Base-by-base conservation (phyloP, 1,140 invertebrate species). In the Cotesia glomerata region DNA sequence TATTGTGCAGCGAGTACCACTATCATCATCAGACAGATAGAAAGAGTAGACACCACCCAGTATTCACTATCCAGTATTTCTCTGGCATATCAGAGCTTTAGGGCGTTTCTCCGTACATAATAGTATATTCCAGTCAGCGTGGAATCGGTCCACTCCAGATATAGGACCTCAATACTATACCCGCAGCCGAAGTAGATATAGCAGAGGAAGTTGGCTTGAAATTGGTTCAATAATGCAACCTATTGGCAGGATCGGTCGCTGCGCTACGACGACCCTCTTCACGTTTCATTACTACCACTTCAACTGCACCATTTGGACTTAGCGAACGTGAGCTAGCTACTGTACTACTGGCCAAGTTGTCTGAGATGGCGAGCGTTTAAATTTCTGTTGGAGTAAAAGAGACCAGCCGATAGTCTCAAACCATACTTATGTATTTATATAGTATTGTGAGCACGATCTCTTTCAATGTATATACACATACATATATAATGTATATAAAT, bases 141-240 rank as follows among this genome's bases (percentile, higher is more conserved):
- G 9, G 26, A 18, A 45, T 45, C 39, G 39, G 39, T 45, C 39
- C 39, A 45, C 39, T 7, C 39, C 9, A 45, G 39, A 45, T 45
- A 45, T 45, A 45, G 39, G 39, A 45, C 39, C 5, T 26, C 26
- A 26, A 26, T 26, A 45, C 7, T 45, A 5, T 45, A 45, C 39
- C 39, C 39, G 7, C 7, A 45, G 39, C 11, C 4, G 7, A 7
- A 3, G 39, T 45, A 45, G 39, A 45, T 45, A 45, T 45, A 45
- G 39, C 39, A 7, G 39, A 9, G 0, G 39, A 45, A 45, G 39
- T 45, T 45, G 39, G 39, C 11, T 45, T 14, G 66, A 66, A 64
- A 65, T 64, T 49, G 70, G 63, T 66, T 72, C 70, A 72, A 72
- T 72, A 72, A 72, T 72, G 70, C 70, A 72, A 72, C 70, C 70